Evolutionary conservation across 92 coral and sea anemone species (phyloP).

Genomic region (Bergia sp.): DNA sequence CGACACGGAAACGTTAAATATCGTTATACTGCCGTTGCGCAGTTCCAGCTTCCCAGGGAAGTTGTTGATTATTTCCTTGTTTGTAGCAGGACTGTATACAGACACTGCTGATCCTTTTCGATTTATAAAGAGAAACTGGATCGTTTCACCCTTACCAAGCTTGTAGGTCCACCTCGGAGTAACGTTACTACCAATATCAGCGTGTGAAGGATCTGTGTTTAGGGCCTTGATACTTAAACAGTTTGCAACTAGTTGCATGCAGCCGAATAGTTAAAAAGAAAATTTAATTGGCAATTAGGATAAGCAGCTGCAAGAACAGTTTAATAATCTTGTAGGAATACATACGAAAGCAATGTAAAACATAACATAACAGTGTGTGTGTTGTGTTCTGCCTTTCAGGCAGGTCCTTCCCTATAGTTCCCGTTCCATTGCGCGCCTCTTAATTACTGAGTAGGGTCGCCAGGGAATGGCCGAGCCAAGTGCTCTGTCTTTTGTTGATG

Average conservation of each 20-base stretch:
- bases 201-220: background rate
- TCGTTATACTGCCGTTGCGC: background rate
- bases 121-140: background rate
- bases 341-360: no score
- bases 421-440: no score
- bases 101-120: background rate
- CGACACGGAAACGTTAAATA: background rate
- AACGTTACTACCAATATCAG: background rate
- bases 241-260: background rate
- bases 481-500: no score
- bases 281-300: background rate
- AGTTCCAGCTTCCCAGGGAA: background rate
- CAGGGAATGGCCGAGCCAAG: no score
- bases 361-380: no score
- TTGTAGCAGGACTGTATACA: background rate
- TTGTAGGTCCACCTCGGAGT: background rate
- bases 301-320: background rate
- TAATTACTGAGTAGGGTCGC: no score
- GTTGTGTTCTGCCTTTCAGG: no score
- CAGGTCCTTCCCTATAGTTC: no score
- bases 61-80: background rate
- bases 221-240: background rate
- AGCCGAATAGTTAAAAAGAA: background rate
- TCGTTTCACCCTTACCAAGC: background rate
- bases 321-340: no score